Evolutionary conservation across 2,888 invertebrate genomes (phyloP).

Genomic region (Rhingia rostrata): DNA sequence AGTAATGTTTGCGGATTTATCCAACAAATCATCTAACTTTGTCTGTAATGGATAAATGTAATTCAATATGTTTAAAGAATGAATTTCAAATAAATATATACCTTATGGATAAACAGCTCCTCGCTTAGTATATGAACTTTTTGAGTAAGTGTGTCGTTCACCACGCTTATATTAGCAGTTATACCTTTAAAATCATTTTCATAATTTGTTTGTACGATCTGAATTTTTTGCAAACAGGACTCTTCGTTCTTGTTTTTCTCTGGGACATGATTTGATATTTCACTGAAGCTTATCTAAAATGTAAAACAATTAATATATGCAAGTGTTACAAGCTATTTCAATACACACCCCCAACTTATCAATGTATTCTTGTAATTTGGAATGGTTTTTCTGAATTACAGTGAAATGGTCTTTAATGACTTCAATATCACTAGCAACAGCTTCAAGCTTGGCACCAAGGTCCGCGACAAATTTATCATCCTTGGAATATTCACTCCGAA

Average conservation of each 20-base stretch:
- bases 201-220: slow-evolving; percentile 43
- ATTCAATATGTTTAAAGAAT: background rate
- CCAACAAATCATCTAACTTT: slow-evolving; percentile 79
- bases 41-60: slow-evolving; percentile 75
- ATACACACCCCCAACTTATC: slow-evolving; percentile 75
- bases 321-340: background rate
- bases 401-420: slow-evolving; percentile 80
- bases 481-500: slow-evolving; percentile 80
- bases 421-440: slow-evolving; percentile 80
- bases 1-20: slow-evolving; percentile 80
- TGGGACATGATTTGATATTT: slow-evolving; percentile 60
- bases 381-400: slow-evolving; percentile 78
- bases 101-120: slow-evolving; percentile 79
- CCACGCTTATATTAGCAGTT: slow-evolving; percentile 77
- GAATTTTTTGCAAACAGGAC: slow-evolving; percentile 44
- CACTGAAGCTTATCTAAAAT: slow-evolving; percentile 38
- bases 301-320: background rate
- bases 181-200: slow-evolving; percentile 76
- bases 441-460: slow-evolving; percentile 82
- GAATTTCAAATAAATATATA: slow-evolving; percentile 45
- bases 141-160: slow-evolving; percentile 80
- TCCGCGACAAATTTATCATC: slow-evolving; percentile 81
- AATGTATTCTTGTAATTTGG: slow-evolving; percentile 77
- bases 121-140: slow-evolving; percentile 78
- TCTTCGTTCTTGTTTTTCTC: slow-evolving; percentile 52